Evolutionary conservation across 2,797 vertebrate species (phyloP).

Genomic region (Hephaestus fuliginosus): DNA sequence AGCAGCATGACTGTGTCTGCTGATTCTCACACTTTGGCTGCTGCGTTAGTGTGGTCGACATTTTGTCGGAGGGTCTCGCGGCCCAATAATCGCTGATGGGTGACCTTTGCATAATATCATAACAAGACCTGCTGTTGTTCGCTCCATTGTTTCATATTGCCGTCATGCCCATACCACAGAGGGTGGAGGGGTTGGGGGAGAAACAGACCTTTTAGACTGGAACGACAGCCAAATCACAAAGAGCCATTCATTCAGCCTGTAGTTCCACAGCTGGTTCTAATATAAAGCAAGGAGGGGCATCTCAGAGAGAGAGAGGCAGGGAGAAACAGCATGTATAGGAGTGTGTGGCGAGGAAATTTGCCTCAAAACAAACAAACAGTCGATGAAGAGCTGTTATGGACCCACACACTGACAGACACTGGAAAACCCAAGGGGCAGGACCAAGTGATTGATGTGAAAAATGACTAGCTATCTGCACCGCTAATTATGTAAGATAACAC

Average conservation of each 20-base stretch:
- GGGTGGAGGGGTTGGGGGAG: slow-evolving; percentile 64
- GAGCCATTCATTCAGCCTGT: slow-evolving; percentile 86
- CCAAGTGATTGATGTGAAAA: slow-evolving; percentile 39
- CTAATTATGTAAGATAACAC: slow-evolving; percentile 15
- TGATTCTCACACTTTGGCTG: slow-evolving; percentile 60
- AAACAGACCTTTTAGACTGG: slow-evolving; percentile 78
- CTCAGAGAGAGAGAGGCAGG: slow-evolving; percentile 50
- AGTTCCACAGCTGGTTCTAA: slow-evolving; percentile 89
- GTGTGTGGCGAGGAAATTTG: slow-evolving; percentile 66
- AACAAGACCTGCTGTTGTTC: slow-evolving; percentile 64
- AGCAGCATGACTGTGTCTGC: slow-evolving; percentile 62
- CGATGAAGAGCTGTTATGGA: slow-evolving; percentile 67
- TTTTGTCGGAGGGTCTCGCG: slow-evolving; percentile 59
- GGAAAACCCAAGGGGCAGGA: slow-evolving; percentile 47
- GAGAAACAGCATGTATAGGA: slow-evolving; percentile 36
- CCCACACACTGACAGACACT: slow-evolving; percentile 70
- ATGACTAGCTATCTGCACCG: neutral
- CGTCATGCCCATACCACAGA: slow-evolving; percentile 74
- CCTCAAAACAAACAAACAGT: slow-evolving; percentile 80
- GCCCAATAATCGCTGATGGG: slow-evolving; percentile 16
- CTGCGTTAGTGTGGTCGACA: slow-evolving; percentile 36
- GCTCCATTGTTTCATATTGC: slow-evolving; percentile 78
- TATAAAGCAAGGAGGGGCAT: slow-evolving; percentile 83
- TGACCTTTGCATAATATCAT: slow-evolving; percentile 74
- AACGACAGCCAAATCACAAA: slow-evolving; percentile 86